A percentile compares a stretch with the other conserved stretches of the same genome.
Conservation (phyloP, 2,797 vertebrate genomes). For the Dermochelys coriacea region DNA sequence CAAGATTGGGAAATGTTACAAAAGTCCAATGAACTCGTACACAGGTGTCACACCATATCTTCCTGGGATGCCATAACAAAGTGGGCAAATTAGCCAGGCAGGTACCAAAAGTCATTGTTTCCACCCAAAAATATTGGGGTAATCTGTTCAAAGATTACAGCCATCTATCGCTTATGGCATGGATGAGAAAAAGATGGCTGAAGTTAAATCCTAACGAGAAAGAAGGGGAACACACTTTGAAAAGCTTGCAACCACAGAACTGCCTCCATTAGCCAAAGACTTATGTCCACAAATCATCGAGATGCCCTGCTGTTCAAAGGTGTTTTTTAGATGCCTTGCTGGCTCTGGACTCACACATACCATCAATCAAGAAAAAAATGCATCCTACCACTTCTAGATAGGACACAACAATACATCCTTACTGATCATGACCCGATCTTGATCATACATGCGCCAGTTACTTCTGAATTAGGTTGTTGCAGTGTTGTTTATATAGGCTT, state of each 20-base stretch:
- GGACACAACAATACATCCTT: neutral
- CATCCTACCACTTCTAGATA: neutral
- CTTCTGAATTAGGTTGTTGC: neutral
- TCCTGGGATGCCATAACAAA: neutral
- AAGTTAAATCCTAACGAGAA: neutral
- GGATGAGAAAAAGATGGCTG: neutral
- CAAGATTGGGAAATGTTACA: neutral
- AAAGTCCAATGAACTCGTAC: neutral
- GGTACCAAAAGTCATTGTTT: neutral
- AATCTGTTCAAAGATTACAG: neutral
- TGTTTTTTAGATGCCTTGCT: neutral
- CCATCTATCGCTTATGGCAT: neutral
- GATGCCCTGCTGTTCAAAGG: neutral
- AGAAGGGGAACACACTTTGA: neutral
- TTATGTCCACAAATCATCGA: neutral
- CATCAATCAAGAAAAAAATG: neutral
- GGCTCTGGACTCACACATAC: neutral
- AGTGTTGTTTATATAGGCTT: neutral
- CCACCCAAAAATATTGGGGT: neutral
- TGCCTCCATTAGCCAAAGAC: neutral
- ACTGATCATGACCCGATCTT: neutral
- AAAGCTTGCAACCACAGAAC: neutral
- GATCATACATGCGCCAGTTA: fast-evolving
- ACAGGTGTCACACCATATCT: neutral
- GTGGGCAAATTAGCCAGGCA: neutral